Conservation (phyloP, 2,113 vertebrate species). For the Anguilla japonica region DNA sequence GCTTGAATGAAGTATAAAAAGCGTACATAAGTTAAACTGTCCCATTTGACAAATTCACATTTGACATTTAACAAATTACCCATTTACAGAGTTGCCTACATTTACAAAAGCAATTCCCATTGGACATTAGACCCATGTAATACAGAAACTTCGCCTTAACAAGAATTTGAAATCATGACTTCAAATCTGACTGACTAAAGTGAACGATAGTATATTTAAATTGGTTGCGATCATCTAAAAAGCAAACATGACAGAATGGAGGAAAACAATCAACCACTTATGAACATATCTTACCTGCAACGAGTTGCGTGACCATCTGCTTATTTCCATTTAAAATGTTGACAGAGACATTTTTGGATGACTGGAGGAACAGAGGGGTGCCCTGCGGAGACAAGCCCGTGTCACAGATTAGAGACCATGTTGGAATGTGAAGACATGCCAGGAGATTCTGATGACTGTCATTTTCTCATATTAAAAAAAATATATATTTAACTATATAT, state of each 20-base stretch:
- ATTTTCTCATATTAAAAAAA: neutral
- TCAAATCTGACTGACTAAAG: no score
- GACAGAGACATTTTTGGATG: constrained; percentile 92
- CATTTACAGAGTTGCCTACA: no score
- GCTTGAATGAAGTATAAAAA: neutral
- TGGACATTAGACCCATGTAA: no score
- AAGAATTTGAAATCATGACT: no score
- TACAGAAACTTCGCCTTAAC: no score
- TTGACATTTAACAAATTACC: no score
- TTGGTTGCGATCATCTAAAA: neutral
- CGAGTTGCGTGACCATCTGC: constrained; percentile 88
- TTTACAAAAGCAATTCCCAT: no score
- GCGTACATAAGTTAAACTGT: no score
- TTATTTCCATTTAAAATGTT: constrained; percentile 92
- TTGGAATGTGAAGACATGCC: neutral
- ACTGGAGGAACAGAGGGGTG: constrained; percentile 93
- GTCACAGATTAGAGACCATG: neutral
- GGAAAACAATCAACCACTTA: neutral
- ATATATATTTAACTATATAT: no score
- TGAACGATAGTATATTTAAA: neutral
- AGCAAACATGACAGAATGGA: neutral
- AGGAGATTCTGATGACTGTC: neutral
- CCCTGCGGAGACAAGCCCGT: constrained; percentile 71
- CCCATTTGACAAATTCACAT: no score
- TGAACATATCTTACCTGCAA: constrained; percentile 81